Conservation (phyloP, 2,888 invertebrate genomes). For the Proisotoma minuta region DNA sequence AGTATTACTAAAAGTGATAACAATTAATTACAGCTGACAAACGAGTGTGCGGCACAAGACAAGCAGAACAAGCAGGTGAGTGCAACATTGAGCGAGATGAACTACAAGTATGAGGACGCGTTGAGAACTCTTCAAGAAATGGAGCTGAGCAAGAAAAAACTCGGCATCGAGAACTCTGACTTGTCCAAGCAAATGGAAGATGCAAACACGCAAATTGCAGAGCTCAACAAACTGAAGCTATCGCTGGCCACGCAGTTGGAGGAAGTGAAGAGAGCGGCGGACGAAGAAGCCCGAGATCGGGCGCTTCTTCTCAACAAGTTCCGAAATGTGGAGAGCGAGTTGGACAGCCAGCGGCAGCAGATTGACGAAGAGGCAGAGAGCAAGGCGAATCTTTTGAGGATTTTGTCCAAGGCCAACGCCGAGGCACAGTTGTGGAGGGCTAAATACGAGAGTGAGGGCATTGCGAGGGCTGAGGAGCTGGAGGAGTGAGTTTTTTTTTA, state of each 20-base stretch:
- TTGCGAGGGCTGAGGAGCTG: slow-evolving; percentile 87
- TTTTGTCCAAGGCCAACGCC: slow-evolving; percentile 96
- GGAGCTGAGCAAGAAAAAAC: slow-evolving; percentile 94
- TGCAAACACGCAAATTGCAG: slow-evolving; percentile 94
- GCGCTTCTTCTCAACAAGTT: slow-evolving; percentile 92
- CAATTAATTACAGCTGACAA: too few species aligned
- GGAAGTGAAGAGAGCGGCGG: slow-evolving; percentile 81
- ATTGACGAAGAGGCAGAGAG: slow-evolving; percentile 98
- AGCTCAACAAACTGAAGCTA: slow-evolving; percentile 94
- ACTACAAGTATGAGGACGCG: slow-evolving; percentile 93
- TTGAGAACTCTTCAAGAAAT: slow-evolving; percentile 95
- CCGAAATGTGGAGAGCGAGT: slow-evolving; percentile 84
- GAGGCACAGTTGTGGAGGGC: slow-evolving; percentile 96
- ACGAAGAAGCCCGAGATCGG: slow-evolving; percentile 92
- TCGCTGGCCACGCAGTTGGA: slow-evolving; percentile 92
- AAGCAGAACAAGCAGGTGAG: slow-evolving; percentile 97
- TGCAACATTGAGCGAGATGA: slow-evolving; percentile 90
- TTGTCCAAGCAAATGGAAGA: slow-evolving; percentile 95
- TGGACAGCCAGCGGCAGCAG: slow-evolving; percentile 97
- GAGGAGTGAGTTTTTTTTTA: too few species aligned
- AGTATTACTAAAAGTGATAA: too few species aligned
- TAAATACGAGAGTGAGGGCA: slow-evolving; percentile 74
- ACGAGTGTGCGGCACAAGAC: slow-evolving; percentile 81
- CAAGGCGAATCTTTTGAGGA: slow-evolving; percentile 96
- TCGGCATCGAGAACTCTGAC: slow-evolving; percentile 95